These are phyloP conservation scores for Aelia acuminata DNA, from an alignment of 2,888 invertebrate species.

Conservation along the genomic window DNA sequence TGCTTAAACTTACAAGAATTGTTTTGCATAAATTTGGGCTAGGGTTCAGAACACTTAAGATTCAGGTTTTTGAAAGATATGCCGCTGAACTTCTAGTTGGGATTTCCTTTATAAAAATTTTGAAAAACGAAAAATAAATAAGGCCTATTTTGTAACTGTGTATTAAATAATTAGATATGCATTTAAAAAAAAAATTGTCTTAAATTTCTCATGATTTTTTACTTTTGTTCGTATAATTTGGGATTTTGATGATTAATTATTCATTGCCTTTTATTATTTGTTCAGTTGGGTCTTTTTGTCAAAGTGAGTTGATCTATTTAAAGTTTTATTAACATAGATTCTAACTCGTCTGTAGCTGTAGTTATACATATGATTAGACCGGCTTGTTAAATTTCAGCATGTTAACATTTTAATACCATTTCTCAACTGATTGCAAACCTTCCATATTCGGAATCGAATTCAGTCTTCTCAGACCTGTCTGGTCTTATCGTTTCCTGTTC, in stretches of 20 bases:
- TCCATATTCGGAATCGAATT: neutral
- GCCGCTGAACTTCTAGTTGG: neutral
- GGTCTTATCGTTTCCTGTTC: conserved; percentile 8
- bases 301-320: neutral
- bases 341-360: too few species aligned
- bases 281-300: neutral
- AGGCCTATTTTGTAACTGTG: too few species aligned
- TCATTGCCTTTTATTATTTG: neutral
- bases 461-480: neutral
- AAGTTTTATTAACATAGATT: neutral
- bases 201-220: too few species aligned
- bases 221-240: too few species aligned
- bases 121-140: too few species aligned
- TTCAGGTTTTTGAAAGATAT: neutral
- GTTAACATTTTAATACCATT: neutral
- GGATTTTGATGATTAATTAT: too few species aligned
- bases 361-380: too few species aligned
- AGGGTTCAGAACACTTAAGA: neutral
- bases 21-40: neutral
- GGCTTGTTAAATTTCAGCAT: too few species aligned
- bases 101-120: neutral
- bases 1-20: neutral
- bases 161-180: too few species aligned
- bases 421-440: neutral
- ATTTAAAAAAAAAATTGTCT: too few species aligned